These are phyloP conservation scores for Norana najaformis DNA, from an alignment of 2,888 invertebrate species.

Conservation along the genomic window DNA sequence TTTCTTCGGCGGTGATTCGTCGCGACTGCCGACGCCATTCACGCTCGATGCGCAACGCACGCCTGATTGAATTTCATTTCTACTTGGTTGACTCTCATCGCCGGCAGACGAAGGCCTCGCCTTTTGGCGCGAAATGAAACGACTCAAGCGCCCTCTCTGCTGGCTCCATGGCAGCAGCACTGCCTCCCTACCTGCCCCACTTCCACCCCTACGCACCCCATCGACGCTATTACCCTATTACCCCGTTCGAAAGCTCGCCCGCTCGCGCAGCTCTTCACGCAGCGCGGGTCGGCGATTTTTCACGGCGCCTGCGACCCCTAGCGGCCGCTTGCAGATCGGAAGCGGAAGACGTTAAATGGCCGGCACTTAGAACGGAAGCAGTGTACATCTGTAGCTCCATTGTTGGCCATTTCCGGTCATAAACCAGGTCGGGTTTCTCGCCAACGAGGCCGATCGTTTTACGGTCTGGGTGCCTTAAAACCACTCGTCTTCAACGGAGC, in stretches of 20 bases:
- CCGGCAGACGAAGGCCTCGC: background rate
- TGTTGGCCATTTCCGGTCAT: slow-evolving; percentile 4
- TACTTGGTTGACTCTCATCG: background rate
- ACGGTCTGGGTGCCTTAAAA: background rate
- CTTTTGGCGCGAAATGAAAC: background rate
- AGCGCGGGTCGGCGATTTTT: background rate
- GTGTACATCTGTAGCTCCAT: background rate
- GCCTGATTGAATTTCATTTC: slow-evolving; percentile 7
- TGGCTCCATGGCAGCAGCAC: background rate
- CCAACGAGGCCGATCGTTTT: background rate
- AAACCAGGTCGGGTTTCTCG: slow-evolving; percentile 2
- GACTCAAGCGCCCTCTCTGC: background rate
- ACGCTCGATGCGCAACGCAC: background rate
- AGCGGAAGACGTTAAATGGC: background rate
- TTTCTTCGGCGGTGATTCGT: background rate
- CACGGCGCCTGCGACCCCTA: slow-evolving; percentile 10
- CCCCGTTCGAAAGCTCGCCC: background rate
- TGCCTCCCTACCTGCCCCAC: background rate
- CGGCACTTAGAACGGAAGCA: background rate
- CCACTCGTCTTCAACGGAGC: background rate
- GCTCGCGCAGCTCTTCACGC: background rate
- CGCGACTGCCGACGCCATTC: background rate
- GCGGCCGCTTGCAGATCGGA: background rate
- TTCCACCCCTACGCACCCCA: background rate
- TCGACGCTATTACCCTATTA: slow-evolving; percentile 23